Conservation (phyloP, 2,888 invertebrate species). For the Netelia melanura region DNA sequence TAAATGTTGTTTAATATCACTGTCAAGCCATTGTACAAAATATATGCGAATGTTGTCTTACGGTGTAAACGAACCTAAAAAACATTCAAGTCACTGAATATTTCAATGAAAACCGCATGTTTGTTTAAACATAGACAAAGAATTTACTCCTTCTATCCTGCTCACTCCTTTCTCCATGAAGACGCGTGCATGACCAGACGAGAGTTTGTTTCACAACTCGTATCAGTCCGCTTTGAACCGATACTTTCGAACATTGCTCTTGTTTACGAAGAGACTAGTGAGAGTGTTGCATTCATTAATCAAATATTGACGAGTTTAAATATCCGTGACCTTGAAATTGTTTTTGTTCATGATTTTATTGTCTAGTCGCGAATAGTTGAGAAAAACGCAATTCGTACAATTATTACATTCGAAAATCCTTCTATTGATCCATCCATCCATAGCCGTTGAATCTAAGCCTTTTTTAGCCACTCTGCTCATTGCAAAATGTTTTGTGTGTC, state of each 20-base stretch:
- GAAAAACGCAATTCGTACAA: neutral
- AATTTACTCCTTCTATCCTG: neutral
- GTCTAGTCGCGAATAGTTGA: neutral
- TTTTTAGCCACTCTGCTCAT: neutral
- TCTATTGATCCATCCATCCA: neutral
- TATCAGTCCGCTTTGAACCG: slow-evolving; percentile 17
- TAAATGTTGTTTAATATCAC: slow-evolving; percentile 61
- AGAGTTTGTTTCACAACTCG: slow-evolving; percentile 22
- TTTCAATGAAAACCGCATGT: slow-evolving; percentile 42
- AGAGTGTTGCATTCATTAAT: slow-evolving; percentile 51
- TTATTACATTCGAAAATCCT: neutral
- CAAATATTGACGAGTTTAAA: slow-evolving; percentile 6
- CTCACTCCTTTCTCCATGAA: slow-evolving; percentile 5
- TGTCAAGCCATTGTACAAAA: slow-evolving; percentile 66
- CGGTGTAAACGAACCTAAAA: slow-evolving; percentile 59
- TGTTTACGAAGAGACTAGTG: slow-evolving; percentile 44
- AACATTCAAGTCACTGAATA: slow-evolving; percentile 55
- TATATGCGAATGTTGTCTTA: slow-evolving; percentile 64
- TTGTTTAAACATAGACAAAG: slow-evolving; percentile 43
- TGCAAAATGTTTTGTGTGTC: neutral
- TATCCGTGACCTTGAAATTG: neutral
- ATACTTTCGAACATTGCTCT: slow-evolving; percentile 33
- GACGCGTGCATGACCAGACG: slow-evolving; percentile 9
- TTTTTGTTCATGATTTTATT: slow-evolving; percentile 1
- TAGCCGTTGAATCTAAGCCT: neutral